Base-by-base conservation (phyloP, 2,888 invertebrate species). In the Lepidochitona cinerea region DNA sequence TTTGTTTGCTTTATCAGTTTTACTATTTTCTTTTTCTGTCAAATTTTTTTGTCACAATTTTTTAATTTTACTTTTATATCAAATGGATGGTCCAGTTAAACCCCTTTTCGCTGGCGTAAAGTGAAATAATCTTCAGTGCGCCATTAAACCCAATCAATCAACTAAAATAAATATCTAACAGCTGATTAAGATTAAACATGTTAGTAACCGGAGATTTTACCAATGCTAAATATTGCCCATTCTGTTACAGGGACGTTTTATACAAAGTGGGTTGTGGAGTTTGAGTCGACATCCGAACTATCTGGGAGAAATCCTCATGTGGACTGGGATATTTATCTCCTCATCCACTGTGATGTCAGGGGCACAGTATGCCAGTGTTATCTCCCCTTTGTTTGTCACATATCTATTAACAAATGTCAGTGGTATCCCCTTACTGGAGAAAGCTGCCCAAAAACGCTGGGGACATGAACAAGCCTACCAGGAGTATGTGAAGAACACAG, bases 391-490 rank as follows among this genome's bases (percentile, higher is more conserved):
- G 29, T 87, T 91, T 76, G 83, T 88, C 9, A 82, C 88, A 65
- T 85, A 85, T 64, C 81, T 91, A 5, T 82, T 91, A n/a, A 89
- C 88, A 14, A 83, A 83, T 68, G 82, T 91, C 32, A 89, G 89
- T 72, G 91, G 91, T 3, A 88, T 91, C 68, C 91, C 91, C 0
- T 65, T 88, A 18, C 82, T 90, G 73, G 91, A 91, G 80, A 80
- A 75, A 32, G 79, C 85, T 26, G 90, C 83, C 18, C 41, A 81
- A 68, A 85, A 83, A 70, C 85, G 86, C 76, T 91, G 90, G 89
- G 91, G 91, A 9, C 73, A 76, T 9, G 79, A 86, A 41, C 86
- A 89, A 0, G 82, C 78, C 18, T 91, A 90, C 78, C 82, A 81
- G 72, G 75, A 81, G 1, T 91, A 91, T 76, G 74, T 89, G n/a